Evolutionary conservation across 30 jellyfish, hydroid and myxozoan species (phyloP).

Genomic region (Catostylus mosaicus): DNA sequence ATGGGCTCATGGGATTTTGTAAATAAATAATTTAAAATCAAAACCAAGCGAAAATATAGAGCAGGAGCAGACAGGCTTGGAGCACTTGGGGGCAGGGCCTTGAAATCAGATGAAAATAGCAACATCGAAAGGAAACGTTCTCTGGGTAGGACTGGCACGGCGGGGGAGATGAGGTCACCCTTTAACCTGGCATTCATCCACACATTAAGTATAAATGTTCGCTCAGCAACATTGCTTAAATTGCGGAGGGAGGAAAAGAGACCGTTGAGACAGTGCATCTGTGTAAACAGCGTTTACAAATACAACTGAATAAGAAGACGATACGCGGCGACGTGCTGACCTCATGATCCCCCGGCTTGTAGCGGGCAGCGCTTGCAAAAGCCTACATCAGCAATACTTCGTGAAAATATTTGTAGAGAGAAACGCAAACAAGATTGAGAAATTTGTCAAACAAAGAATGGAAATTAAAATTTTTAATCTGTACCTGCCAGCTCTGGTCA

Average conservation of each 20-base stretch:
- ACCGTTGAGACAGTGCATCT: background rate
- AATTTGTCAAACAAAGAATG: slow-evolving; percentile 47
- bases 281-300: slow-evolving; percentile 5
- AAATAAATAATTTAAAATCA: no score
- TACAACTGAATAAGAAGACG: background rate
- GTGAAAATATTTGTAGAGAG: slow-evolving; percentile 42
- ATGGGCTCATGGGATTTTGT: no score
- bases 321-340: background rate
- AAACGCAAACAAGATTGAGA: slow-evolving; percentile 51
- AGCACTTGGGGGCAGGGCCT: no score
- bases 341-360: slow-evolving; percentile 7
- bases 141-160: no score
- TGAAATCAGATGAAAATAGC: no score
- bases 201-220: no score
- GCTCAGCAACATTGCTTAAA: no score
- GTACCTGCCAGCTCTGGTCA: slow-evolving; percentile 99
- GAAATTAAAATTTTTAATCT: slow-evolving; percentile 19
- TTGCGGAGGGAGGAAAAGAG: background rate
- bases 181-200: no score
- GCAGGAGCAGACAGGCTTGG: no score
- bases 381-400: slow-evolving; percentile 34
- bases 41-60: no score
- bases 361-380: background rate
- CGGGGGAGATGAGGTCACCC: no score
- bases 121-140: no score